Conservation (phyloP, 2,797 vertebrate species). For the Scomberomorus guttatus region DNA sequence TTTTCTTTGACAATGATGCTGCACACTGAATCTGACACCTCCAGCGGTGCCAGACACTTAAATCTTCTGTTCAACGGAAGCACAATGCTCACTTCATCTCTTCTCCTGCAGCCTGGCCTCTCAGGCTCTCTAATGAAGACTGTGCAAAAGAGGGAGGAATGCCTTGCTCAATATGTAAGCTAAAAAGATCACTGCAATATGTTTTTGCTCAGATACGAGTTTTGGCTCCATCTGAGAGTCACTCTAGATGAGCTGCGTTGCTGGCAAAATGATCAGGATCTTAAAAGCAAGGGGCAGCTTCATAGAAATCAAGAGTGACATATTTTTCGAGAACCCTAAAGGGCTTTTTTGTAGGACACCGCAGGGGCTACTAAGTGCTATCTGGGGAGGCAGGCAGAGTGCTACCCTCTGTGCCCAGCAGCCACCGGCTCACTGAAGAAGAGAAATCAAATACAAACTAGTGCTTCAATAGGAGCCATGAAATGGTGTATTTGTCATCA, state of each 20-base stretch:
- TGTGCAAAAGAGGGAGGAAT: constrained; percentile 18
- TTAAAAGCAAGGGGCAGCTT: constrained; percentile 42
- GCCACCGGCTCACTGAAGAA: constrained; percentile 43
- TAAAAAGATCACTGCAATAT: constrained; percentile 37
- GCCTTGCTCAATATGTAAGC: constrained; percentile 37
- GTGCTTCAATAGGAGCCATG: constrained; percentile 50
- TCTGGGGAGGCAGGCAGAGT: constrained; percentile 60
- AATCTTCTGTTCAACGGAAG: constrained; percentile 71
- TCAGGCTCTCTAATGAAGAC: constrained; percentile 56
- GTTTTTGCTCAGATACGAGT: constrained; percentile 37
- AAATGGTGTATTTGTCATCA: constrained; percentile 56
- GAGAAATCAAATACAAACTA: constrained; percentile 67
- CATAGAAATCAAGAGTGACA: constrained; percentile 48
- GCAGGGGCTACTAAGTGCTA: constrained; percentile 54
- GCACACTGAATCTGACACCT: constrained; percentile 69
- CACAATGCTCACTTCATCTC: constrained; percentile 64
- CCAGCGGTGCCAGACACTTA: constrained; percentile 71
- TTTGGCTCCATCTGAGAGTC: constrained; percentile 26
- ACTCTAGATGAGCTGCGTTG: not conserved
- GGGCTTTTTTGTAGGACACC: constrained; percentile 41
- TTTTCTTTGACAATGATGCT: constrained; percentile 72
- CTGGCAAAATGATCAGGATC: constrained; percentile 46
- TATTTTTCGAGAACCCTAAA: constrained; percentile 33
- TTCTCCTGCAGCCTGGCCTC: constrained; percentile 54
- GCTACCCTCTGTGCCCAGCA: constrained; percentile 56